Base-by-base conservation (phyloP, 1,140 invertebrate genomes). In the Drosophila pandora region DNA sequence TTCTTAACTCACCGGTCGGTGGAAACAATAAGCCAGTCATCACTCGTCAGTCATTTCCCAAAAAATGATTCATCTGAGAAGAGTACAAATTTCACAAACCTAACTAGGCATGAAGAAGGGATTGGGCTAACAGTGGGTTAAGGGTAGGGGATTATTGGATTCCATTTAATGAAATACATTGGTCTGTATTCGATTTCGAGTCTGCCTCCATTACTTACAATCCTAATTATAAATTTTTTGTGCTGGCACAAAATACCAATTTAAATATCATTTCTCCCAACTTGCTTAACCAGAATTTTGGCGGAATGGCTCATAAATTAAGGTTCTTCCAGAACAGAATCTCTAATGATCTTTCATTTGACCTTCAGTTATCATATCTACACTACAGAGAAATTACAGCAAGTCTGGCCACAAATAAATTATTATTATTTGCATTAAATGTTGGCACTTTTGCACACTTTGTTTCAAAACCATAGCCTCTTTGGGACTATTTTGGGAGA, bases 71-170 rank as follows among this genome's bases (percentile, higher is more conserved):
- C 71, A 79, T 41, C 39, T 62, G 74, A 85, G 81, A 71, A 57
- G 67, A 81, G 81, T 85, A 87, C 82, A 85, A 87, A 81, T 73
- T 48, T 70, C 55, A 69, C 63, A 76, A 76, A 65, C 76, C 64
- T 56, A 84, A 84, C 76, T 64, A 82, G 83, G 79, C 69, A 58
- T 78, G 41, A 64, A 74, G 28, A 17, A 17, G 71, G 70, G 52
- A 63, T 69, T 39, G 32, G 13, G 32, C 65, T 69, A 69, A 69
- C 65, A 57, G 55, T 69, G 65, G 65, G 65, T 69, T 69, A 69
- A 69, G 65, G 65, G 32, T 69, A 28, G 25, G 25, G 25, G 25
- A 39, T 55, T 58, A 62, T 57, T 32, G 49, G 37, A 12, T 28
- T 23, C 49, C 58, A 55, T 60, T 39, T 54, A 12, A 25, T n/a